Conservation (phyloP, 1,140 invertebrate species). For the Ruditapes philippinarum region DNA sequence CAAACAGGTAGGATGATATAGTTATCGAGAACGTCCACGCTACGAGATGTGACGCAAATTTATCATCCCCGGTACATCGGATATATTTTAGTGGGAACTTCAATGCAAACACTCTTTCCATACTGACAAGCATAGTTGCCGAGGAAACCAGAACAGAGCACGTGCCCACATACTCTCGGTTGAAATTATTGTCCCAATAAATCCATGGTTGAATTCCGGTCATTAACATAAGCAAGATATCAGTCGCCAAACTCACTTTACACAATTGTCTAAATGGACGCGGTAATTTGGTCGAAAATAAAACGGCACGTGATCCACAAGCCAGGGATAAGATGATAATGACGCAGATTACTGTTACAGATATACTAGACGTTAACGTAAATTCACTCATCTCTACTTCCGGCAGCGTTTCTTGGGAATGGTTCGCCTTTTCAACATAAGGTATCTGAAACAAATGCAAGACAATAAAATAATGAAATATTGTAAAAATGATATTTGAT, state of each 20-base stretch:
- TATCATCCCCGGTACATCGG: background rate
- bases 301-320: background rate
- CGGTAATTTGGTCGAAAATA: background rate
- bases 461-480: too few species aligned
- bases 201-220: conserved; percentile 14
- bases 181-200: background rate
- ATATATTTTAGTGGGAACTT: conserved; percentile 22
- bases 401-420: too few species aligned
- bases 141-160: background rate
- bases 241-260: background rate
- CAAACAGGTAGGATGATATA: background rate
- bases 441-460: too few species aligned
- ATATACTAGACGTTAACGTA: background rate
- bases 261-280: background rate
- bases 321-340: background rate
- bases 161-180: background rate
- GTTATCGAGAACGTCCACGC: background rate
- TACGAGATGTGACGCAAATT: background rate
- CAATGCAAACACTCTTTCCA: conserved; percentile 28
- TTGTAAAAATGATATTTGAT: too few species aligned
- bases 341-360: background rate
- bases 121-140: background rate
- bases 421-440: too few species aligned
- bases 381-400: background rate
- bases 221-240: background rate